Base-by-base conservation (phyloP, 2,113 vertebrate species). In the Rhea americana region DNA sequence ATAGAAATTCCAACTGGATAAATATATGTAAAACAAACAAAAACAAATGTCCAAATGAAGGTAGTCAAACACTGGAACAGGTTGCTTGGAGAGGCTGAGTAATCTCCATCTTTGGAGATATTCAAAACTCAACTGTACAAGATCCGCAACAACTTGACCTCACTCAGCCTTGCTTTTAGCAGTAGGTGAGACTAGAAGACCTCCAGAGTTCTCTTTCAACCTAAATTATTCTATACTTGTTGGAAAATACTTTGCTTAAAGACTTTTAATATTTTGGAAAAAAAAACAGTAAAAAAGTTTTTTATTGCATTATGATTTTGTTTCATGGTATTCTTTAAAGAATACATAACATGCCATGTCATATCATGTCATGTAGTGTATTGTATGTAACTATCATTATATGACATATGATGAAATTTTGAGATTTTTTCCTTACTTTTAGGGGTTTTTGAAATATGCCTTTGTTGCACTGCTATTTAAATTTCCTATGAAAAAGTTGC, bases 341-440 rank as follows among this genome's bases (percentile, higher is more conserved):
- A 20, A 10, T 66, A 15, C 5, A 30, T 50, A 55, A 28, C 48
- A 20, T 14, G 61, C 9, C 9, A 5, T 21, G 22, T 28, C 37
- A 75, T 89, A 72, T 65, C 15, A 28, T 93, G 35, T 13, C 16
- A 61, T 3, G 9, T 51, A 65, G 1, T 4, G 5, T 68, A 10
- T 5, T 85, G 47, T n/a, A 26, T 5, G 13, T 56, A 22, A 18
- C 13, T 68, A 25, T 22, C 0, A 0, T 56, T 58, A 20, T 10
- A 16, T 58, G 22, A 66, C 7, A 22, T 51, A 22, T 6, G 10
- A 1, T n/a, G 30, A 86, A 78, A 81, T 50, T 41, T 63, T 50
- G 39, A 47, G 5, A 1, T 1, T 66, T 37, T 68, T 0, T 5
- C 20, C 74, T 83, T 25, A 1, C 55, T 67, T 87, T 77, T 8